phyloP scores from a whole-genome alignment of 2,113 vertebrate genomes.

The Clupea harengus region DNA sequence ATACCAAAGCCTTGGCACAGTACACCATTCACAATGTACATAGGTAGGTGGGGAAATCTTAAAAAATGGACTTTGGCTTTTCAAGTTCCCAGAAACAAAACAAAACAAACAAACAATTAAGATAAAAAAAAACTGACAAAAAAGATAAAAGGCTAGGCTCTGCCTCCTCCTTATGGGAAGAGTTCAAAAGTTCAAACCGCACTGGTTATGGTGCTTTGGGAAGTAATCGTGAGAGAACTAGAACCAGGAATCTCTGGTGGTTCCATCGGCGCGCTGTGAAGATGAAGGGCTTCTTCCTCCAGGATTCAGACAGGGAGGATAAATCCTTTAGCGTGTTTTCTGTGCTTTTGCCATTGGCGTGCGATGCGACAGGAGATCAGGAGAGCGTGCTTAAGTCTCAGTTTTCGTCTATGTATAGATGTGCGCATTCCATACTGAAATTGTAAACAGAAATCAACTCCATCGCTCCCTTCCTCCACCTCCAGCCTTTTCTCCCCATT shows the following conservation, averaged over 20 bases:
- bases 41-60: slow-evolving; percentile 3
- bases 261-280: background rate
- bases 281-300: background rate
- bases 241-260: background rate
- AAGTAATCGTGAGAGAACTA: background rate
- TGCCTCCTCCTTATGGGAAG: background rate
- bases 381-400: background rate
- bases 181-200: background rate
- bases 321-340: background rate
- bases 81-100: background rate
- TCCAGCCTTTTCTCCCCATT: background rate
- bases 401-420: background rate
- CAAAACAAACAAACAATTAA: background rate
- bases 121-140: background rate
- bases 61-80: background rate
- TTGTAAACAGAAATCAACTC: slow-evolving; percentile 1
- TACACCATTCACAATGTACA: background rate
- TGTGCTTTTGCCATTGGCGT: background rate
- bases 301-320: background rate
- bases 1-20: slow-evolving; percentile 32
- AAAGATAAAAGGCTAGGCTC: background rate
- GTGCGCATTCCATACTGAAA: background rate
- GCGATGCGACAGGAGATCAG: background rate
- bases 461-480: background rate
- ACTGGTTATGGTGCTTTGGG: background rate